Percentiles rank a stretch among this genome's conserved stretches.
Evolutionary conservation across 2,797 vertebrate genomes (phyloP).

Genomic region (Lerista edwardsae): DNA sequence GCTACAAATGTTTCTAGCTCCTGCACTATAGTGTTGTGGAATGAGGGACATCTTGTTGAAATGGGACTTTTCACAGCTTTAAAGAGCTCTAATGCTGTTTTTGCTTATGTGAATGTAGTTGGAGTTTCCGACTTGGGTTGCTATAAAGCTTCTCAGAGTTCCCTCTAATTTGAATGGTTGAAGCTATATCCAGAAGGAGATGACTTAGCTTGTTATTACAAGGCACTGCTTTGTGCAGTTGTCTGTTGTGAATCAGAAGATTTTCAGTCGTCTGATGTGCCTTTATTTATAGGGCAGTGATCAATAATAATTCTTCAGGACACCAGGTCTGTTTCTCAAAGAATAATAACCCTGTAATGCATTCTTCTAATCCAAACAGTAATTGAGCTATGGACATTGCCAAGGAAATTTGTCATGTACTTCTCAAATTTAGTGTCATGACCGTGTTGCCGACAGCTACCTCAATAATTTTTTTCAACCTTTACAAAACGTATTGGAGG

Average conservation of each 20-base stretch:
- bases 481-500: not conserved
- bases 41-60: not conserved
- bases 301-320: not conserved
- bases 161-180: not conserved
- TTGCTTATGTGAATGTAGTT: not conserved
- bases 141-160: not conserved
- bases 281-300: not conserved
- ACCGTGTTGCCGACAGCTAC: not conserved
- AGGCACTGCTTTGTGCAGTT: not conserved
- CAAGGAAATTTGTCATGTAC: not conserved
- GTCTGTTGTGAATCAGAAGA: not conserved
- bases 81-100: not conserved
- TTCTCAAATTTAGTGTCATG: not conserved
- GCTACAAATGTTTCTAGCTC: too few species aligned
- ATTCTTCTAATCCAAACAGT: not conserved
- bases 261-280: too few species aligned
- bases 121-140: not conserved
- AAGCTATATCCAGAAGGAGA: not conserved
- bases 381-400: not conserved
- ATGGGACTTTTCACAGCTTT: not conserved
- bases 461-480: not conserved
- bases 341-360: not conserved
- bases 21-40: not conserved
- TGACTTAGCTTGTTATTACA: not conserved
- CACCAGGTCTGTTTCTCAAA: not conserved